phyloP scores from a whole-genome alignment of 1,140 invertebrate genomes.

The Diplogasteroides magnus region DNA sequence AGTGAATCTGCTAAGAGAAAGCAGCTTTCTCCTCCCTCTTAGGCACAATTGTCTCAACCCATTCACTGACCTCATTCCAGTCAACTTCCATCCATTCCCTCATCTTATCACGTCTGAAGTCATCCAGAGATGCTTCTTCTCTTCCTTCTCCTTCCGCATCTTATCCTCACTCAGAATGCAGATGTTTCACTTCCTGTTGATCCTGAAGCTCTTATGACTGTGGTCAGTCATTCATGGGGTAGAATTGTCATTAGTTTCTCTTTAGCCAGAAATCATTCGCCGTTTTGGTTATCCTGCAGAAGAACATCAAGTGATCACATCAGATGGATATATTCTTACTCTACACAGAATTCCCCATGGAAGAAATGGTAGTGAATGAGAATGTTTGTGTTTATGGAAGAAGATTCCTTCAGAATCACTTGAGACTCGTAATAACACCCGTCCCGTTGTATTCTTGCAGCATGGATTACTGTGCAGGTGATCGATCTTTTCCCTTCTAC shows the following conservation, averaged over 20 bases:
- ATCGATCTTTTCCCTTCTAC: too few relatives aligned
- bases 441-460: conserved; percentile 61
- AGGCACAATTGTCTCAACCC: too few relatives aligned
- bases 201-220: conserved; percentile 39
- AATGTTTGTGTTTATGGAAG: background rate
- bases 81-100: too few relatives aligned
- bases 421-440: conserved; percentile 18
- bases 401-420: conserved; percentile 12
- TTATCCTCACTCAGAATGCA: conserved; percentile 20
- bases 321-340: conserved; percentile 71
- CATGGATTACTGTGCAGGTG: conserved; percentile 74
- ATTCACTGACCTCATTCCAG: too few relatives aligned
- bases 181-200: conserved; percentile 13
- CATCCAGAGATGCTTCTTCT: too few relatives aligned
- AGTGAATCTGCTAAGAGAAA: too few relatives aligned
- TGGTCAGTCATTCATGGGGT: conserved; percentile 21
- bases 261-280: conserved; percentile 41
- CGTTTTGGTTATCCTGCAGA: conserved; percentile 65
- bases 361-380: conserved; percentile 39
- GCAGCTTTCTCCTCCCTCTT: too few relatives aligned
- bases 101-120: too few relatives aligned
- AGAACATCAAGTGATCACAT: conserved; percentile 64
- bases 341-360: conserved; percentile 67
- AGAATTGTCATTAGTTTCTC: background rate
- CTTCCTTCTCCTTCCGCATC: too few relatives aligned